phyloP scores from a whole-genome alignment of 2,797 vertebrate genomes.

The Gallinago nigripennis region DNA sequence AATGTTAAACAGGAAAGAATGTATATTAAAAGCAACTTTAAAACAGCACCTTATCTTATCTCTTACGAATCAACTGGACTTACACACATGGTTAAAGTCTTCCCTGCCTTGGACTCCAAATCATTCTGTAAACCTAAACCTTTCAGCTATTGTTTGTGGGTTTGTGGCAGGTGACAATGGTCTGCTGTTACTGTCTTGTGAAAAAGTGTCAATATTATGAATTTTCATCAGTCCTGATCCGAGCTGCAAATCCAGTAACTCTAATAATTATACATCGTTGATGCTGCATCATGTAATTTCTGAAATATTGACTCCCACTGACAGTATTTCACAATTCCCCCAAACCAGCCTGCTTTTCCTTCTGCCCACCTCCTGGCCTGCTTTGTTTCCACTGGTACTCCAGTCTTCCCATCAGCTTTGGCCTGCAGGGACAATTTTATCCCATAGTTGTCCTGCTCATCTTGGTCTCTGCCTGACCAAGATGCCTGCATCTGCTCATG shows the following conservation, averaged over 20 bases:
- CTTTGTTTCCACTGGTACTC: background rate
- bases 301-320: background rate
- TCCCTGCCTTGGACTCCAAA: background rate
- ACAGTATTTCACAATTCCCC: background rate
- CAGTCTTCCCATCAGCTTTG: background rate
- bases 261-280: background rate
- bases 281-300: background rate
- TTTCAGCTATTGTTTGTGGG: background rate
- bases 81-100: background rate
- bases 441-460: background rate
- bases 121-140: background rate
- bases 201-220: background rate
- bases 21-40: background rate
- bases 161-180: rapidly evolving
- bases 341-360: background rate
- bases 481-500: background rate
- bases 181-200: background rate
- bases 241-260: background rate
- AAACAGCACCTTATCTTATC: background rate
- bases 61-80: background rate
- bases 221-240: background rate
- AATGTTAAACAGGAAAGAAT: background rate
- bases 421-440: background rate
- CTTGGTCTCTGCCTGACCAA: background rate
- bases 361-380: background rate